These are phyloP conservation scores for Galaxias olidus DNA, from an alignment of 2,797 vertebrate species.

Conservation along the genomic window DNA sequence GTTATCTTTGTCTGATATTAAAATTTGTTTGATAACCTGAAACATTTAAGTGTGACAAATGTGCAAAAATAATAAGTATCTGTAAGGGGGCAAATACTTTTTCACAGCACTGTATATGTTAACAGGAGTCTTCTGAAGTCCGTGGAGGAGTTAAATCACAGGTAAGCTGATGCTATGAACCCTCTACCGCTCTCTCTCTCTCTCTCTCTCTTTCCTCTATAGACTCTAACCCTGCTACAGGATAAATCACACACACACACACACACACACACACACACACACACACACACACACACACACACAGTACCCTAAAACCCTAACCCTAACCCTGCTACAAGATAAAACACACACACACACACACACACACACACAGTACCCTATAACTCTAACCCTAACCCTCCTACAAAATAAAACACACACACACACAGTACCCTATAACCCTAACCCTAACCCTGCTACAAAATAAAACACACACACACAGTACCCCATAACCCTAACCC, in stretches of 20 bases:
- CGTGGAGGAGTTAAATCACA: slow-evolving; percentile 87
- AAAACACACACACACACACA: neutral
- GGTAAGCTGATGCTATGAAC: slow-evolving; percentile 64
- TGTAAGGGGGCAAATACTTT: no score
- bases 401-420: no score
- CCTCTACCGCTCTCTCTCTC: neutral
- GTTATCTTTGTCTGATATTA: no score
- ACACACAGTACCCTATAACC: no score
- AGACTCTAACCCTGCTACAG: no score
- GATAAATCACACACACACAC: neutral
- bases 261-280: slow-evolving; percentile 2
- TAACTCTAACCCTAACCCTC: no score
- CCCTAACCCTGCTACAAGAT: neutral
- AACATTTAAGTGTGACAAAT: no score
- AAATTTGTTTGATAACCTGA: no score
- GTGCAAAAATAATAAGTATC: no score
- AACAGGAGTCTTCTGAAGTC: slow-evolving; percentile 86
- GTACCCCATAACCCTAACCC: neutral
- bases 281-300: neutral
- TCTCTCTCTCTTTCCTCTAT: slow-evolving; percentile 34
- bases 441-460: no score
- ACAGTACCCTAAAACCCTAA: neutral
- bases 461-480: neutral
- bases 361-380: neutral
- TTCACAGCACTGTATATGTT: no score